Base-by-base conservation (phyloP, 53 echinoderm and acorn worm species). In the Hippasteria phrygiana region DNA sequence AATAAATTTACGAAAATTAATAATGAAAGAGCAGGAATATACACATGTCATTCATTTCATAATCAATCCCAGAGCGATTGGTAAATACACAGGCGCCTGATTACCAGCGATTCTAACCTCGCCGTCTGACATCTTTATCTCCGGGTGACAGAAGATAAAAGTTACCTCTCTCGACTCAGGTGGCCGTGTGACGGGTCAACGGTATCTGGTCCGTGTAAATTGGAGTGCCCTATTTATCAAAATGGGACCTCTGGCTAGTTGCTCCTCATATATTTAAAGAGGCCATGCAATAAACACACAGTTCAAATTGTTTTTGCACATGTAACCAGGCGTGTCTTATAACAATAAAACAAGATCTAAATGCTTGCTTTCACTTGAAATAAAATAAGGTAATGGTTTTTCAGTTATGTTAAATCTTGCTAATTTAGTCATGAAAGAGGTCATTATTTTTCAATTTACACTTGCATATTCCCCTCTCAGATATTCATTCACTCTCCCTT, bases 181-280 rank as follows among this genome's bases (percentile, higher is more conserved):
- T 67, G 36, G 36, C 33, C 69, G 14, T 4, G 7, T 10, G 36
- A 16, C 20, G 42, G 73, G 42, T 73, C 73, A 43, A 73, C 20
- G 43, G 22, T 42, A 73, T 42, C 73, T 38, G 41, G 40, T 71
- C 40, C 9, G 13, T 73, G 73, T 73, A 73, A 73, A 73, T 43
- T 73, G n/a, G 43, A 73, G 73, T 43, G n/a, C n/a, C 73, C 43
- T 42, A 40, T 67, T 67, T 67, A 65, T 65, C 59, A 59, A 59
- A 59, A 18, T 11, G 4, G 59, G 48, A 48, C 48, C 14, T 48
- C 48, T n/a, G n/a, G n/a, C n/a, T n/a, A n/a, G n/a, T 48, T 48
- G 48, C 14, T 10, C 48, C 14, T 48, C 8, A 48, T 48, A 14
- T 10, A 14, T 48, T 48, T 48, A 14, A 7, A 48, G 48, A 48